phyloP scores from a whole-genome alignment of 1,140 invertebrate species.

The Sminthurinus signatus region DNA sequence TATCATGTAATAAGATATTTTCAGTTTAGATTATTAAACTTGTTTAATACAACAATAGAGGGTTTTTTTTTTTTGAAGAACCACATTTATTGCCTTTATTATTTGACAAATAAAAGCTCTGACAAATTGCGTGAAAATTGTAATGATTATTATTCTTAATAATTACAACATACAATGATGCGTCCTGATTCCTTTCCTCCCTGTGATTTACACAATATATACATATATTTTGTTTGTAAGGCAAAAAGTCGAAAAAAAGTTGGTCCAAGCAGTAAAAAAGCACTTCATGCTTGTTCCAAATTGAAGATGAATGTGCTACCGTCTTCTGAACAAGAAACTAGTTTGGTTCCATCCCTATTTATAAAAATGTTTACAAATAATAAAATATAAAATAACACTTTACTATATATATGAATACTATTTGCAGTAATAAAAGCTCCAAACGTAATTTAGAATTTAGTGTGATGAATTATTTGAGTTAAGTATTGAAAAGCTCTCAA shows the following conservation, averaged over 20 bases:
- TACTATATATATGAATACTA: background rate
- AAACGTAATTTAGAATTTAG: background rate
- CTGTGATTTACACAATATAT: too few relatives aligned
- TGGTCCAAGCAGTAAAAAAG: background rate
- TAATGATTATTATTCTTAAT: background rate
- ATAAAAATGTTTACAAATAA: too few relatives aligned
- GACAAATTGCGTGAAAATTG: constrained; percentile 1
- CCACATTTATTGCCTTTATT: too few relatives aligned
- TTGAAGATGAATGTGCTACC: constrained; percentile 36
- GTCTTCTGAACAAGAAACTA: constrained; percentile 37
- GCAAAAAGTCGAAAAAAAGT: background rate
- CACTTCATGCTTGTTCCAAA: constrained; percentile 9
- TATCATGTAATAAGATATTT: too few relatives aligned
- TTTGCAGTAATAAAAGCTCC: background rate
- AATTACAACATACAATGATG: too few relatives aligned
- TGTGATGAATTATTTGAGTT: background rate
- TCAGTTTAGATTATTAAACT: too few relatives aligned
- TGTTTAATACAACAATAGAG: too few relatives aligned
- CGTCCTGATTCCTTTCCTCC: too few relatives aligned
- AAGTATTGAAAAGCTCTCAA: background rate
- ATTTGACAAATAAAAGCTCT: background rate
- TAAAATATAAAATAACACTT: too few relatives aligned
- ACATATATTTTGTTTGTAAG: too few relatives aligned
- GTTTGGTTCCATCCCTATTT: constrained; percentile 29
- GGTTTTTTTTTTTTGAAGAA: too few relatives aligned